phyloP scores from a whole-genome alignment of 2,797 vertebrate species.

The Falco rusticolus region DNA sequence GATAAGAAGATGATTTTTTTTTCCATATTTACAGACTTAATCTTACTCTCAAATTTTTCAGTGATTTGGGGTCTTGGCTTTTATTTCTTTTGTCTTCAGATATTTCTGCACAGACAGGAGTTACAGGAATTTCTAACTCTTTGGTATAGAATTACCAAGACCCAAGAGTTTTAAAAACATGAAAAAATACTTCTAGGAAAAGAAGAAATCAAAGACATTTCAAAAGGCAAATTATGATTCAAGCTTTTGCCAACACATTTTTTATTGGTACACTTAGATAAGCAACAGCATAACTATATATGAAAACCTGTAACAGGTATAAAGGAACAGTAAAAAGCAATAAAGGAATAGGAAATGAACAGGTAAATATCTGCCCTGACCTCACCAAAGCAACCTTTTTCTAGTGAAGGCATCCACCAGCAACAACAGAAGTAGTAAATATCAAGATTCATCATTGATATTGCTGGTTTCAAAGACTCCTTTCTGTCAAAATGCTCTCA shows the following conservation, averaged over 20 bases:
- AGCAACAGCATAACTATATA: not conserved
- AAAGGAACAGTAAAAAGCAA: not conserved
- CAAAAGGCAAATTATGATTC: not conserved
- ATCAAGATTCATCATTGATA: not conserved
- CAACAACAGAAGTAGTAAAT: not conserved
- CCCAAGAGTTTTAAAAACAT: not conserved
- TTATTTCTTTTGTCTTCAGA: not conserved
- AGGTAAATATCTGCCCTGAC: not conserved
- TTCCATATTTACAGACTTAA: not conserved
- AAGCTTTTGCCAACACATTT: not conserved
- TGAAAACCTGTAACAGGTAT: not conserved
- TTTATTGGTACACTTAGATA: not conserved
- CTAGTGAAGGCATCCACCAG: not conserved
- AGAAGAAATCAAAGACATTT: not conserved
- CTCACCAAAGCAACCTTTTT: not conserved
- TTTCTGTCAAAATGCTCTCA: not conserved
- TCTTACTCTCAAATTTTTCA: not conserved
- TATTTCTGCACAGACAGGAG: not conserved
- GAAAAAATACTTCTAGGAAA: not conserved
- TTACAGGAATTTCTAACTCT: not conserved
- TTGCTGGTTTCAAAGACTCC: not conserved
- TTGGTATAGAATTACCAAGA: not conserved
- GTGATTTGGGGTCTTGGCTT: not conserved
- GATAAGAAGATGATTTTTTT: not conserved
- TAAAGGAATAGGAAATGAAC: not conserved